phyloP scores from a whole-genome alignment of 2,888 invertebrate species.

The Asteroscopus sphinx region DNA sequence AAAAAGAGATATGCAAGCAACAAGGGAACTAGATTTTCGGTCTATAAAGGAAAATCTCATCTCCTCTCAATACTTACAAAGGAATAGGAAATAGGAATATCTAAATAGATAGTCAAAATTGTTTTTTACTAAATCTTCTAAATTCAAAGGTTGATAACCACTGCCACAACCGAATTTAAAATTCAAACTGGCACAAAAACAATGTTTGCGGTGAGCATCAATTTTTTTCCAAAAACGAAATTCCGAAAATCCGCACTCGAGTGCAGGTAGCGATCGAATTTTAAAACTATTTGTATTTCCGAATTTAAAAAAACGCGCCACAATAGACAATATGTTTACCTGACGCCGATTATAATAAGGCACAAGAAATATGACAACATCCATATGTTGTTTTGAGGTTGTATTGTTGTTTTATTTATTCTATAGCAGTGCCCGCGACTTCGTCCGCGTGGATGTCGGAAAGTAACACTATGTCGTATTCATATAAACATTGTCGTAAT shows the following conservation, averaged over 20 bases:
- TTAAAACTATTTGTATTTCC: slow-evolving; percentile 88
- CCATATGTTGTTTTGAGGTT: slow-evolving; percentile 80
- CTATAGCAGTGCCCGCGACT: no score
- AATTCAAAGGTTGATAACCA: slow-evolving; percentile 61
- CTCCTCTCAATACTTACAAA: no score
- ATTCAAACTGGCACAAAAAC: slow-evolving; percentile 81
- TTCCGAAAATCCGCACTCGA: slow-evolving; percentile 86
- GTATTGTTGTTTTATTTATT: no score
- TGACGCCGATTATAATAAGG: slow-evolving; percentile 87
- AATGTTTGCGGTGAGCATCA: slow-evolving; percentile 88
- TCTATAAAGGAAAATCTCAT: no score
- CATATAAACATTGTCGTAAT: no score
- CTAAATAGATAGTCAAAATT: neutral
- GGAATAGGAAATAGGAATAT: neutral
- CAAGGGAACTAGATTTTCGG: slow-evolving; percentile 11
- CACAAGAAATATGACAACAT: slow-evolving; percentile 86
- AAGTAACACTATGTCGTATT: no score
- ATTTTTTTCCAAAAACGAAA: slow-evolving; percentile 83
- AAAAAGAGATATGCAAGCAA: slow-evolving; percentile 20
- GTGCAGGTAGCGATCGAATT: slow-evolving; percentile 86
- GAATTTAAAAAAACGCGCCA: slow-evolving; percentile 77
- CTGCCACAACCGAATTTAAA: slow-evolving; percentile 65
- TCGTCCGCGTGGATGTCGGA: no score
- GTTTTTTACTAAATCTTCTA: neutral
- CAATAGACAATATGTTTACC: slow-evolving; percentile 84